Base-by-base conservation (phyloP, 2,113 vertebrate genomes). In the Edolisoma coerulescens region DNA sequence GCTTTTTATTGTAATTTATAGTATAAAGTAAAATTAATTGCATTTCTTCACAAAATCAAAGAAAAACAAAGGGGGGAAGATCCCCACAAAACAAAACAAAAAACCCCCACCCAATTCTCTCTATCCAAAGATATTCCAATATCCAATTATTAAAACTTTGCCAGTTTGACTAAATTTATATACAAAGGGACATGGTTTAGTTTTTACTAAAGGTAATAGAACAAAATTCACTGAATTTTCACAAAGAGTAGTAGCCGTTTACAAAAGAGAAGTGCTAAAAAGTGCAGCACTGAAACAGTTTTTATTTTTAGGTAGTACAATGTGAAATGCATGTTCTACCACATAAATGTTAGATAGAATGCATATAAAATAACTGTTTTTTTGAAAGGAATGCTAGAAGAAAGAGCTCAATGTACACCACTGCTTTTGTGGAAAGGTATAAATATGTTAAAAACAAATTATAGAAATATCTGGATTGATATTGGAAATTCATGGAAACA, bases 71-170 rank as follows among this genome's bases (percentile, higher is more conserved):
- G 20, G 9, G 8, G 3, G 1, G 5, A 1, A 42, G 37, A 21
- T 0, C 6, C 4, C 5, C 23, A 11, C 15, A 53, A 80, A 49
- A 3, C 3, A 35, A 67, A 41, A n/a, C 8, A 19, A 35, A 87
- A 49, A 30, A 3, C 7, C 1, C 3, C 2, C 5, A 17, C 26
- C 5, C 16, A 76, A 1, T 49, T 76, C 6, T 54, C 8, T 63
- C 15, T 84, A 8, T 16, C 5, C 11, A 52, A 85, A 57, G 3
- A 30, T 56, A 61, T 80, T 93, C 3, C 10, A 19, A 39, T 76
- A 85, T 39, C 11, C 10, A 63, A 2, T 39, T 63, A 56, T 56
- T 65, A 41, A 81, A 47, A 8, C 0, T 17, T 57, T 42, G 5
- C 27, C 45, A 45, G 18, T 65, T 80, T 32, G 4, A 35, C 10